Evolutionary conservation across 1,140 invertebrate species (phyloP).

Genomic region (Paracyclopina nana): DNA sequence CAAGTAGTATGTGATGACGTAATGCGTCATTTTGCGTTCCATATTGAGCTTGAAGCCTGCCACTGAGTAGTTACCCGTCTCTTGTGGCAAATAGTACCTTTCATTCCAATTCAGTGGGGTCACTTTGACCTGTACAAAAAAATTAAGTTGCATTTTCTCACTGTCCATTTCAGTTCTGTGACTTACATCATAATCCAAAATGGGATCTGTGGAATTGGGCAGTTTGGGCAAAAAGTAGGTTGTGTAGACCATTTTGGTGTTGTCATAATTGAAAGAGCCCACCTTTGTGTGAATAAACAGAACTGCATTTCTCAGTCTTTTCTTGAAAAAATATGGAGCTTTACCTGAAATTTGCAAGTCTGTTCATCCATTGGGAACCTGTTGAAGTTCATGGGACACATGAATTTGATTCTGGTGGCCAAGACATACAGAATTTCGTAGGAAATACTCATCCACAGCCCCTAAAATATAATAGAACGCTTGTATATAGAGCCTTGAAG

Average conservation of each 20-base stretch:
- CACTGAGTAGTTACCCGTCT: constrained; percentile 6
- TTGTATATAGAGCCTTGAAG: too few relatives aligned
- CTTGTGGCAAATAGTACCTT: not conserved
- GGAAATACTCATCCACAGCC: constrained; percentile 1
- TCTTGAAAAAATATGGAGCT: not conserved
- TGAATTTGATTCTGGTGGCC: constrained; percentile 1
- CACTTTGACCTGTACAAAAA: not conserved
- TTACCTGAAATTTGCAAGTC: constrained; percentile 12
- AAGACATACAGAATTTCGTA: constrained; percentile 1
- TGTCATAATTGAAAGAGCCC: constrained; percentile 9
- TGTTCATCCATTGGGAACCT: constrained; percentile 6
- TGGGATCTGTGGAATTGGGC: constrained; percentile 7
- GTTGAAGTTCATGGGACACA: constrained; percentile 5
- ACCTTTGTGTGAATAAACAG: not conserved
- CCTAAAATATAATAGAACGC: not conserved
- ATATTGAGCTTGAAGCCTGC: not conserved
- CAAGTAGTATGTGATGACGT: constrained; percentile 16
- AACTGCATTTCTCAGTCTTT: not conserved
- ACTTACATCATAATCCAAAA: constrained; percentile 7
- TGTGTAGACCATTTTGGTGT: constrained; percentile 1
- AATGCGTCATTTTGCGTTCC: constrained; percentile 1
- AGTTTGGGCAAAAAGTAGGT: constrained; percentile 1
- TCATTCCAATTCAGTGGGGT: not conserved
- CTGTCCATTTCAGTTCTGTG: too few relatives aligned
- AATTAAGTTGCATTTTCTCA: too few relatives aligned